These are phyloP conservation scores for Gobionotothen gibberifrons DNA, from an alignment of 2,797 vertebrate genomes.

Conservation along the genomic window DNA sequence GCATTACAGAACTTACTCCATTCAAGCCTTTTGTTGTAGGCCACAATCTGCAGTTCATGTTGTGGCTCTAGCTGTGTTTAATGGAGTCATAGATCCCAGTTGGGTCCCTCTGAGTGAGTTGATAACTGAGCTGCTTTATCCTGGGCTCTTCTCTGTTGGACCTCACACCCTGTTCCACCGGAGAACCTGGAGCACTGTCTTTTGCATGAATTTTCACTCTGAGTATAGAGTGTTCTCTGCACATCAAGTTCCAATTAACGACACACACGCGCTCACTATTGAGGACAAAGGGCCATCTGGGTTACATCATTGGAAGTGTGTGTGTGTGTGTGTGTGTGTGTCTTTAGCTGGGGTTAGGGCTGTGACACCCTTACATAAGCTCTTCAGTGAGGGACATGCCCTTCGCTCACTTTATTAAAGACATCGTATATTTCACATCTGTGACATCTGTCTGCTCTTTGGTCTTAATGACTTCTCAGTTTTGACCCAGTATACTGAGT, in stretches of 20 bases:
- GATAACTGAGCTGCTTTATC: not conserved
- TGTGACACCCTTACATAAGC: conserved; percentile 75
- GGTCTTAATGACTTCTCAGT: not conserved
- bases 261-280: conserved; percentile 32
- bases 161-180: conserved; percentile 23
- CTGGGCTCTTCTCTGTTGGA: not conserved
- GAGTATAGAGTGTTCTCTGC: conserved; percentile 46
- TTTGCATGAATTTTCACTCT: conserved; percentile 14
- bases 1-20: not conserved
- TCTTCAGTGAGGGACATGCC: conserved; percentile 45
- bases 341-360: conserved; percentile 45
- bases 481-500: not conserved
- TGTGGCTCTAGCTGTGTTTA: conserved; percentile 6
- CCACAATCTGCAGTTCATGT: not conserved
- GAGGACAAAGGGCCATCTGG: conserved; percentile 78
- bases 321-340: conserved; percentile 8
- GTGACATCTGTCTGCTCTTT: not conserved
- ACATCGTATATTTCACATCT: not conserved
- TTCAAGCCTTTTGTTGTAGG: conserved; percentile 1
- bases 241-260: conserved; percentile 62
- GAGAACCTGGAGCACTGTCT: conserved; percentile 7
- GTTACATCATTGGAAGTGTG: conserved; percentile 82
- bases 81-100: not conserved
- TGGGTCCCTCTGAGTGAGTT: conserved; percentile 10
- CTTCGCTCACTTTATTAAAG: conserved; percentile 10